Evolutionary conservation across 2,888 invertebrate species (phyloP).

Genomic region (Scrobipalpa costella): DNA sequence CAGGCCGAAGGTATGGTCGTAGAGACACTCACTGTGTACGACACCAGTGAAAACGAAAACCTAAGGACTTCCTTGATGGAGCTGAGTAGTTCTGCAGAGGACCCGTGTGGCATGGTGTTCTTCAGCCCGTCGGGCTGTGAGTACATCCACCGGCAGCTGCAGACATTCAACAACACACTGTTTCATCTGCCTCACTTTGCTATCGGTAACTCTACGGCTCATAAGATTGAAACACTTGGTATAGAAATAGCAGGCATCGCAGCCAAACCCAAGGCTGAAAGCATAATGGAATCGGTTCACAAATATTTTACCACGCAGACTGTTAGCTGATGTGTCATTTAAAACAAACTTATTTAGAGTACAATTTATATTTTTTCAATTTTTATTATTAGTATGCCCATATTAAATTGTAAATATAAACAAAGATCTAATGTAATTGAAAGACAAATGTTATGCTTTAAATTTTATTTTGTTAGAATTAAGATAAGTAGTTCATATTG

Average conservation of each 20-base stretch:
- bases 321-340: background rate
- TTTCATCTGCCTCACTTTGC: constrained; percentile 67
- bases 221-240: constrained; percentile 70
- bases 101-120: constrained; percentile 65
- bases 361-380: background rate
- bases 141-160: constrained; percentile 66
- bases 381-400: background rate
- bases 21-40: constrained; percentile 66
- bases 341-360: background rate
- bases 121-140: constrained; percentile 75
- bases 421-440: background rate
- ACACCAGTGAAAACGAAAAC: constrained; percentile 67
- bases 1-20: constrained; percentile 47
- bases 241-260: constrained; percentile 71
- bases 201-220: constrained; percentile 72
- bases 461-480: background rate
- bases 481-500: background rate
- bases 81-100: constrained; percentile 44
- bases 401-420: background rate
- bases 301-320: constrained; percentile 48
- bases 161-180: constrained; percentile 64
- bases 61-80: constrained; percentile 56
- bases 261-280: constrained; percentile 54
- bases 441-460: background rate
- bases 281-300: constrained; percentile 56